A percentile compares a stretch with the other conserved stretches of the same genome.
Evolutionary conservation across 1,140 invertebrate genomes (phyloP).

Genomic region (Belonocnema kinseyi): DNA sequence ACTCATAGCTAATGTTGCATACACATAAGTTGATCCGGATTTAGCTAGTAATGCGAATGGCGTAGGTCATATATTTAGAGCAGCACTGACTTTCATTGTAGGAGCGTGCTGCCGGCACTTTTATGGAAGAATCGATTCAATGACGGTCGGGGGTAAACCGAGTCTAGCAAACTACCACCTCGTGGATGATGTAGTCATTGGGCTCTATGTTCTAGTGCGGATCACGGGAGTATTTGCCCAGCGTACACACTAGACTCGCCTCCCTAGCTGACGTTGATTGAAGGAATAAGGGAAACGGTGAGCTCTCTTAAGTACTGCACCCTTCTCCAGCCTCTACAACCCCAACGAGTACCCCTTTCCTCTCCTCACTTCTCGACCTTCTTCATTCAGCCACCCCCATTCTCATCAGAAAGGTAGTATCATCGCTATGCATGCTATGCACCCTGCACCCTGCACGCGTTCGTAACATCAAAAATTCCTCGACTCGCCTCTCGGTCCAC

Average conservation of each 20-base stretch:
- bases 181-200: conserved; percentile 73
- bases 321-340: conserved; percentile 48
- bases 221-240: conserved; percentile 73
- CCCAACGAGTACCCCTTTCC: conserved; percentile 54
- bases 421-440: conserved; percentile 54
- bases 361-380: conserved; percentile 54
- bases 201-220: conserved; percentile 69
- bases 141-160: conserved; percentile 63
- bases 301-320: conserved; percentile 55
- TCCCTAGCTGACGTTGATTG: conserved; percentile 76
- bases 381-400: conserved; percentile 56
- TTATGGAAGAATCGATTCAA: conserved; percentile 40
- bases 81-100: neutral
- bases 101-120: neutral
- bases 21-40: neutral
- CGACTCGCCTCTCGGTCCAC: conserved; percentile 48
- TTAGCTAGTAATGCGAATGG: neutral
- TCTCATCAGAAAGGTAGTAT: conserved; percentile 49
- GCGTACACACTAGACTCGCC: conserved; percentile 73
- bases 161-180: conserved; percentile 61
- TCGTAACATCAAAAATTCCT: conserved; percentile 38
- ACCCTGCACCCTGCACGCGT: conserved; percentile 23
- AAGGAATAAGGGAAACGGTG: conserved; percentile 75
- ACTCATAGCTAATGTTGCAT: neutral
- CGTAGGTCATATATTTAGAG: too few relatives aligned